Percentiles rank a stretch among this genome's conserved stretches.
Conservation (phyloP, 2,888 invertebrate species). For the Globia sparganii region DNA sequence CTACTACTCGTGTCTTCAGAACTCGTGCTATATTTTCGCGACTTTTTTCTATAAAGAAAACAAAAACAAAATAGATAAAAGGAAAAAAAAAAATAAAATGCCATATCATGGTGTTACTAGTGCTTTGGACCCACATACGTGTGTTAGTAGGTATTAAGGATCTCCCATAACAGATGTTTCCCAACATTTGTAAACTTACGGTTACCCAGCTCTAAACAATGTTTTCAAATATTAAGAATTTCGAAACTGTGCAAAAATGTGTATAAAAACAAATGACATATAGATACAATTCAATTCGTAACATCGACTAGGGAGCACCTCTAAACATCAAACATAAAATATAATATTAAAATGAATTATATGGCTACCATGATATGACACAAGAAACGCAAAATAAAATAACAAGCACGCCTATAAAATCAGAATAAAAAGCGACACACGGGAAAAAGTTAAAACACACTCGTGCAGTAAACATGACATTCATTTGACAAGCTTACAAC, state of each 20-base stretch:
- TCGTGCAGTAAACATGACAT: conserved; percentile 61
- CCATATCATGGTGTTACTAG: conserved; percentile 67
- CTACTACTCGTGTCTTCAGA: conserved; percentile 87
- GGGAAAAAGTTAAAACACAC: conserved; percentile 77
- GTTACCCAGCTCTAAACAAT: background rate
- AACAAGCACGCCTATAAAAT: conserved; percentile 71
- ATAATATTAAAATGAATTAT: conserved; percentile 27
- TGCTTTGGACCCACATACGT: conserved; percentile 18
- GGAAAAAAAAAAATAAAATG: conserved; percentile 70
- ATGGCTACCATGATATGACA: conserved; percentile 68
- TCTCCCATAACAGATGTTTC: conserved; percentile 5
- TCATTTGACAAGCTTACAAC: conserved; percentile 39
- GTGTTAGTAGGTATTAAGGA: conserved; percentile 30
- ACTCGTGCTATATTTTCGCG: conserved; percentile 88
- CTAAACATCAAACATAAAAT: conserved; percentile 25
- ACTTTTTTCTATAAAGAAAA: conserved; percentile 90
- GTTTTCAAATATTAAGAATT: conserved; percentile 3
- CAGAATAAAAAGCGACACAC: conserved; percentile 82
- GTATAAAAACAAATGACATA: background rate
- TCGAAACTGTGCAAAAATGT: background rate
- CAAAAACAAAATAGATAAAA: conserved; percentile 78
- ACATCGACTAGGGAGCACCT: conserved; percentile 17
- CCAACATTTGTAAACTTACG: conserved; percentile 1
- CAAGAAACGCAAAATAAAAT: conserved; percentile 74
- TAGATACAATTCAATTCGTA: background rate